Conservation (phyloP, 2,797 vertebrate species). For the Schizopygopsis malacanthus region DNA sequence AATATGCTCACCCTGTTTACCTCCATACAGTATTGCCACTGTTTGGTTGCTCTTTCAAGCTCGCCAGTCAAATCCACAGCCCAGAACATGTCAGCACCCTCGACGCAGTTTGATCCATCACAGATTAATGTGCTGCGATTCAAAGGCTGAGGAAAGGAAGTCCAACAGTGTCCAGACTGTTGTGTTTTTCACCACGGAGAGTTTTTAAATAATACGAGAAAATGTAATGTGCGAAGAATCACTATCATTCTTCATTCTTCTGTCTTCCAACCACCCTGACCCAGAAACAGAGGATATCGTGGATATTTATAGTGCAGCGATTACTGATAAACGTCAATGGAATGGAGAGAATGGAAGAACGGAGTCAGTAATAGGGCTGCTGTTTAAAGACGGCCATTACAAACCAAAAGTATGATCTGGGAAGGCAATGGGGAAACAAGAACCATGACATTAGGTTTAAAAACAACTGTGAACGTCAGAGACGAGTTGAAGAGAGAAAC, state of each 20-base stretch:
- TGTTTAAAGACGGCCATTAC: constrained; percentile 1
- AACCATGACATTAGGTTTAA: constrained; percentile 44
- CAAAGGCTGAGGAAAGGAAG: constrained; percentile 32
- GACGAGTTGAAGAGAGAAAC: constrained; percentile 52
- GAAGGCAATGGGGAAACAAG: constrained; percentile 42
- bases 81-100: constrained; percentile 59
- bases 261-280: constrained; percentile 6
- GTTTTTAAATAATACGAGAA: constrained; percentile 31
- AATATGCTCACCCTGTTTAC: constrained; percentile 31
- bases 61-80: constrained; percentile 37
- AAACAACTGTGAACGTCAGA: constrained; percentile 47
- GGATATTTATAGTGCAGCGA: constrained; percentile 33
- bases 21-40: constrained; percentile 54
- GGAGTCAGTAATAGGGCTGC: constrained; percentile 36
- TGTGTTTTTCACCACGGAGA: constrained; percentile 45
- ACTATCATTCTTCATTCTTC: constrained; percentile 25
- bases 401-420: constrained; percentile 40
- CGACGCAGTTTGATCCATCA: constrained; percentile 39
- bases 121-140: constrained; percentile 53
- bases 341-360: constrained; percentile 33
- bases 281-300: constrained; percentile 14
- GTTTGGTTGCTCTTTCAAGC: constrained; percentile 41
- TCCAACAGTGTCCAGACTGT: constrained; percentile 44
- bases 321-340: constrained; percentile 52
- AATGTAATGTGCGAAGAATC: neutral